phyloP scores from a whole-genome alignment of 2,113 vertebrate genomes.

The Aspidoscelis tigris region DNA sequence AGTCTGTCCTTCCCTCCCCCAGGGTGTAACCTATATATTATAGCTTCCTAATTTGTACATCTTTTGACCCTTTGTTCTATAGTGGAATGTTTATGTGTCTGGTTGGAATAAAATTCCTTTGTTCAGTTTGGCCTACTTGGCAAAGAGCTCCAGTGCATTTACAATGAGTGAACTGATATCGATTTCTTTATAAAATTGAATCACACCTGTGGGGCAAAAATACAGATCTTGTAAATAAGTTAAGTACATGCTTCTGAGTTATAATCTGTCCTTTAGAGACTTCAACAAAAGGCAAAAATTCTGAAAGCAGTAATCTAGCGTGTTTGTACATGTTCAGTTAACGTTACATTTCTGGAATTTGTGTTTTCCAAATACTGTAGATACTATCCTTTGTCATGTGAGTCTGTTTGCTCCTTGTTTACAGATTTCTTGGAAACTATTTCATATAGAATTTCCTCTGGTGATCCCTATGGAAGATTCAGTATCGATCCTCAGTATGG shows the following conservation, averaged over 20 bases:
- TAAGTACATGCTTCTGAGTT: background rate
- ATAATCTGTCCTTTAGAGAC: conserved; percentile 1
- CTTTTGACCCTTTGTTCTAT: background rate
- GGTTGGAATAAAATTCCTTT: conserved; percentile 26
- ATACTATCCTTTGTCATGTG: background rate
- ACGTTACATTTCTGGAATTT: background rate
- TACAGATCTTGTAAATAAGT: conserved; percentile 19
- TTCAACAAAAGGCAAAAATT: conserved; percentile 33
- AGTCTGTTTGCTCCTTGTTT: conserved; percentile 28
- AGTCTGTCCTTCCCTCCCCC: background rate
- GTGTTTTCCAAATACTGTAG: conserved; percentile 17
- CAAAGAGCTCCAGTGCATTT: conserved; percentile 13
- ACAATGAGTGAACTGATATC: conserved; percentile 33
- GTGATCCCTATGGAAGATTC: conserved; percentile 83
- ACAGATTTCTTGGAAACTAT: conserved; percentile 81
- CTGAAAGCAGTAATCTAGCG: conserved; percentile 35
- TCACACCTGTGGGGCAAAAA: conserved; percentile 42
- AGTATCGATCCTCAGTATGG: conserved; percentile 82
- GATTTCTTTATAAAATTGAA: conserved; percentile 40
- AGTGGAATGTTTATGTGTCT: conserved; percentile 13
- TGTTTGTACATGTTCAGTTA: background rate
- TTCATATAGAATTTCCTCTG: conserved; percentile 88
- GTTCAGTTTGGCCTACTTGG: conserved; percentile 28
- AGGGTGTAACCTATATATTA: background rate
- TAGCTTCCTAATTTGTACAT: background rate